Percentiles rank a stretch among this genome's conserved stretches.
phyloP scores from a whole-genome alignment of 2,888 invertebrate species.

The Polydrusus tereticollis region DNA sequence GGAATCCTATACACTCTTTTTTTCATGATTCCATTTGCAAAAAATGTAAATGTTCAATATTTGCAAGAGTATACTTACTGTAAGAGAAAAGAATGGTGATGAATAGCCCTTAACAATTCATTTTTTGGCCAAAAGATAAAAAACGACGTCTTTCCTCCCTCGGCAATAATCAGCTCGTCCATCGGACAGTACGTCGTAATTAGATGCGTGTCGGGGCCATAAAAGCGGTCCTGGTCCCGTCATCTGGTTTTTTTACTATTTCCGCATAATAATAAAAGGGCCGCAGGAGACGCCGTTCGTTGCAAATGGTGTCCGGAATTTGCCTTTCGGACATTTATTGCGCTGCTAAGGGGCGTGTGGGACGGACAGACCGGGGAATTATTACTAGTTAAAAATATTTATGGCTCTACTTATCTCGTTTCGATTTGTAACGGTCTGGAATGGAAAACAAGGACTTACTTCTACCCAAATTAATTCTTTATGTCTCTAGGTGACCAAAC shows the following conservation, averaged over 20 bases:
- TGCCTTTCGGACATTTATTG: conserved; percentile 68
- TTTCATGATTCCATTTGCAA: too few relatives aligned
- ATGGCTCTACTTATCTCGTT: conserved; percentile 31
- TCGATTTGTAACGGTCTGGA: conserved; percentile 12
- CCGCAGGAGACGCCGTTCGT: conserved; percentile 66
- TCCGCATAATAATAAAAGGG: conserved; percentile 76
- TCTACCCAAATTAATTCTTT: too few relatives aligned
- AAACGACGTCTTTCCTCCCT: conserved; percentile 37
- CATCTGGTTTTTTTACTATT: conserved; percentile 76
- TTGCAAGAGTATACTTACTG: too few relatives aligned
- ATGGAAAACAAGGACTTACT: neutral
- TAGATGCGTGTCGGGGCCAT: conserved; percentile 65
- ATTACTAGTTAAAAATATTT: conserved; percentile 44
- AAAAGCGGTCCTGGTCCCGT: conserved; percentile 70
- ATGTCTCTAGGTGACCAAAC: too few relatives aligned
- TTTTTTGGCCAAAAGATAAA: conserved; percentile 20
- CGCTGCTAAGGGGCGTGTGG: conserved; percentile 48
- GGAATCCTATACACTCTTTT: too few relatives aligned
- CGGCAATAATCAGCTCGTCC: conserved; percentile 46
- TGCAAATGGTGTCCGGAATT: conserved; percentile 68
- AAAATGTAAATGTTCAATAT: too few relatives aligned
- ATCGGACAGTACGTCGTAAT: conserved; percentile 60
- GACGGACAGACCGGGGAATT: conserved; percentile 41
- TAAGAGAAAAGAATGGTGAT: neutral
- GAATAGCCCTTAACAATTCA: neutral